A percentile compares a stretch with the other conserved stretches of the same genome.
Conservation (phyloP, 2,113 vertebrate species). For the Anhinga rufa region DNA sequence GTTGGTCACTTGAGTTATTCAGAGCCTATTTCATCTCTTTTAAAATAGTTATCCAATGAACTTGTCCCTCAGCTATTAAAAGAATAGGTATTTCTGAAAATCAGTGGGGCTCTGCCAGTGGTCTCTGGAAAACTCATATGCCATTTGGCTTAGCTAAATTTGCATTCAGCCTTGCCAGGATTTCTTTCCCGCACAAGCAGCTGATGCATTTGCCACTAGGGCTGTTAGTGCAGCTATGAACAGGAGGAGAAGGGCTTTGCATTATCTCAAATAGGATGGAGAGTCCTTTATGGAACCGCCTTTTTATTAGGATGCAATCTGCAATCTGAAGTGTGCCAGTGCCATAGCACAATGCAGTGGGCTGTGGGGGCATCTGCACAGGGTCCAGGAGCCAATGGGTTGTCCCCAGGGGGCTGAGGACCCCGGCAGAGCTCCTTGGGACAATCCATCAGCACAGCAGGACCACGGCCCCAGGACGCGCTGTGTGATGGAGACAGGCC, state of each 20-base stretch:
- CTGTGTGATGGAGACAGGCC: not conserved
- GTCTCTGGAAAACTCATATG: not conserved
- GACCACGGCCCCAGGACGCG: not conserved
- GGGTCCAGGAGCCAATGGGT: not conserved
- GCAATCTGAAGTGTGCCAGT: not conserved
- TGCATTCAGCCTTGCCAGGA: not conserved
- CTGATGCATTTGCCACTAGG: not conserved
- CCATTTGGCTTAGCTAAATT: not conserved
- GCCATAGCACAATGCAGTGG: rapidly evolving
- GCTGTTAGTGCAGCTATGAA: not conserved
- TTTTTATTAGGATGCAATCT: not conserved
- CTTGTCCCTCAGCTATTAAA: not conserved
- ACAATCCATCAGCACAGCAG: not conserved
- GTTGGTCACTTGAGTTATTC: not conserved
- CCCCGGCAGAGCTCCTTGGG: not conserved
- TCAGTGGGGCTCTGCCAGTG: not conserved
- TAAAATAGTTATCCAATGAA: constrained; percentile 3
- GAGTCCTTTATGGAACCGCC: not conserved
- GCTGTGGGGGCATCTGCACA: not conserved
- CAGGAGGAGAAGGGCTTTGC: not conserved
- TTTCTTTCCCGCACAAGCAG: not conserved
- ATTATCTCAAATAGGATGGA: not conserved
- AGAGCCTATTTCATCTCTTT: not conserved
- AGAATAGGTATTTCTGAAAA: constrained; percentile 18
- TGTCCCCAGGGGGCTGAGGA: not conserved